phyloP scores from a whole-genome alignment of 2,888 invertebrate species.

The Helleia helle region DNA sequence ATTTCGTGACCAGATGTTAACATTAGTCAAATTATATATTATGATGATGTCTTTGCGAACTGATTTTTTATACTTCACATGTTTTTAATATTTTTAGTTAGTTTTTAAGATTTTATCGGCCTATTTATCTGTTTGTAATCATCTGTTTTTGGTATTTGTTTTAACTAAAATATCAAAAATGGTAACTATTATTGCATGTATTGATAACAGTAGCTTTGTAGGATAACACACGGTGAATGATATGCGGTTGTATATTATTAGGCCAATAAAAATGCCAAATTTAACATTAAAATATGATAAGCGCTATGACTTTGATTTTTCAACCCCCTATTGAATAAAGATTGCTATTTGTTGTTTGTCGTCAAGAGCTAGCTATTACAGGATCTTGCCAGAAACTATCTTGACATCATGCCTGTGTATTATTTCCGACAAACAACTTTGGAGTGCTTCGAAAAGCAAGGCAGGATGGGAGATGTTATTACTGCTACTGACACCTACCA shows the following conservation, averaged over 20 bases:
- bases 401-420: too few relatives aligned
- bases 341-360: too few relatives aligned
- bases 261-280: conserved; percentile 8
- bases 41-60: background rate
- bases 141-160: background rate
- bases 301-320: background rate
- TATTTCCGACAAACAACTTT: too few relatives aligned
- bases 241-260: background rate
- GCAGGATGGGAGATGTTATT: too few relatives aligned
- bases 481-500: too few relatives aligned
- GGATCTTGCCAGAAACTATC: too few relatives aligned
- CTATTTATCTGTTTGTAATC: background rate
- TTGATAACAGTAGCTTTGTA: background rate
- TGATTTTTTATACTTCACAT: background rate
- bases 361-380: too few relatives aligned
- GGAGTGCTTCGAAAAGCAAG: too few relatives aligned
- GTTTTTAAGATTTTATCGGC: background rate
- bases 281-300: conserved; percentile 6
- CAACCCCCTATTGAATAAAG: background rate
- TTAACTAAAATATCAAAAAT: background rate
- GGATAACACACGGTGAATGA: background rate
- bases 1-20: too few relatives aligned
- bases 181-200: background rate
- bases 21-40: too few relatives aligned
- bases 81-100: background rate